Evolutionary conservation across 2,797 vertebrate species (phyloP).

Genomic region (Champsocephalus gunnari): DNA sequence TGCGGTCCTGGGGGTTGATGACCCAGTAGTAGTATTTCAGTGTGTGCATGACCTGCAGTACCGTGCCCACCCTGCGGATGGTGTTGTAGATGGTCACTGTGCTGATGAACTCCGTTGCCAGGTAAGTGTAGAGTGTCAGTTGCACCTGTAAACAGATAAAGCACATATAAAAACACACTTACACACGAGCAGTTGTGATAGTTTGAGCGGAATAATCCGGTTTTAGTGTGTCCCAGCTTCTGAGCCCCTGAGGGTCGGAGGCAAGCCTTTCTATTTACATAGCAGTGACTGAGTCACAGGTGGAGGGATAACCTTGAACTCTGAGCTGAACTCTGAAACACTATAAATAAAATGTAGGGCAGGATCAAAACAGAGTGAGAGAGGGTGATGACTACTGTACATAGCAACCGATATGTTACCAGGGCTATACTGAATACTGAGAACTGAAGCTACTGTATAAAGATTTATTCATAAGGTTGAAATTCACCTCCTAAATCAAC

Average conservation of each 20-base stretch:
- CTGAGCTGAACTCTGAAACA: slow-evolving; percentile 37
- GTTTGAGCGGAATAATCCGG: slow-evolving; percentile 10
- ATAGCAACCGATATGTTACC: too few species aligned
- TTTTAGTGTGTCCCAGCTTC: slow-evolving; percentile 29
- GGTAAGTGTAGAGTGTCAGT: slow-evolving; percentile 93
- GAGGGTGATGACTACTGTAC: background rate
- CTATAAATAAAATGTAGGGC: slow-evolving; percentile 44
- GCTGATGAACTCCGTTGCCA: slow-evolving; percentile 96
- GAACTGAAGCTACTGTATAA: too few species aligned
- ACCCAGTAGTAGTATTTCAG: slow-evolving; percentile 99
- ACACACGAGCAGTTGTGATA: background rate
- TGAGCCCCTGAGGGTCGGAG: slow-evolving; percentile 20
- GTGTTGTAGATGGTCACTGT: slow-evolving; percentile 97
- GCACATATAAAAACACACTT: slow-evolving; percentile 10
- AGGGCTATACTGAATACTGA: too few species aligned
- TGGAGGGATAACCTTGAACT: slow-evolving; percentile 47
- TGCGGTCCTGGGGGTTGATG: slow-evolving; percentile 94
- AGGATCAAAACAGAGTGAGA: slow-evolving; percentile 8
- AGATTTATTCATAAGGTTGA: too few species aligned
- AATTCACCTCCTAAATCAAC: too few species aligned
- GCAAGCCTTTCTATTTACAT: slow-evolving; percentile 37
- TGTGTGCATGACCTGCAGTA: slow-evolving; percentile 96
- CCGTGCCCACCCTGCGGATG: slow-evolving; percentile 94
- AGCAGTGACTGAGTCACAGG: slow-evolving; percentile 34
- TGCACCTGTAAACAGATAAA: slow-evolving; percentile 87